phyloP scores from a whole-genome alignment of 2,113 vertebrate genomes.

The Phaethornis superciliosus region DNA sequence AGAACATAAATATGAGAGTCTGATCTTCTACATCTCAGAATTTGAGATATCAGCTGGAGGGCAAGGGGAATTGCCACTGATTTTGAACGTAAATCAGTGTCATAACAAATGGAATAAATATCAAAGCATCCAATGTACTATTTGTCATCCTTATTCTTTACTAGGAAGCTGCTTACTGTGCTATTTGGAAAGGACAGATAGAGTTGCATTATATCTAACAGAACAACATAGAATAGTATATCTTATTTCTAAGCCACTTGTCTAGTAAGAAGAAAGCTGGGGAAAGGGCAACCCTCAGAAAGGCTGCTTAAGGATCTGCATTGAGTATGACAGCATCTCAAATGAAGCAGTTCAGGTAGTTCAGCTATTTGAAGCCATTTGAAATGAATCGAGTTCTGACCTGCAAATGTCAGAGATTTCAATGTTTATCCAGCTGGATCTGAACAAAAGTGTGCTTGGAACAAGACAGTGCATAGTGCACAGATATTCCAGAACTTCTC shows the following conservation, averaged over 20 bases:
- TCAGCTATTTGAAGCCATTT: neutral
- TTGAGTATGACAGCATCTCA: neutral
- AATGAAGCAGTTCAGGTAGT: neutral
- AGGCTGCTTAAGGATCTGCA: neutral
- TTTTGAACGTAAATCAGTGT: neutral
- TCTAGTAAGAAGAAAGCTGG: neutral
- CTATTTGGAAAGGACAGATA: neutral
- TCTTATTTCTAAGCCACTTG: neutral
- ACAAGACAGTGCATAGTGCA: neutral
- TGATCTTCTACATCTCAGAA: neutral
- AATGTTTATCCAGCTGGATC: neutral
- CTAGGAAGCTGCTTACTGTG: neutral
- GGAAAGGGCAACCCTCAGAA: neutral
- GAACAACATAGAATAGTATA: neutral
- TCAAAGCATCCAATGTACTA: neutral
- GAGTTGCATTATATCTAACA: neutral
- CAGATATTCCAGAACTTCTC: neutral
- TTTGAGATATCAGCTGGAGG: neutral
- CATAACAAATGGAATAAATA: neutral
- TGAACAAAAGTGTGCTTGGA: neutral
- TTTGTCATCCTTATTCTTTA: neutral
- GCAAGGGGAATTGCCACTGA: neutral
- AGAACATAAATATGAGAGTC: neutral
- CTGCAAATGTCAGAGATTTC: neutral
- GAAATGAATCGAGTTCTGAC: neutral